phyloP scores from a whole-genome alignment of 2,113 vertebrate species.

The Aspiorhynchus laticeps region DNA sequence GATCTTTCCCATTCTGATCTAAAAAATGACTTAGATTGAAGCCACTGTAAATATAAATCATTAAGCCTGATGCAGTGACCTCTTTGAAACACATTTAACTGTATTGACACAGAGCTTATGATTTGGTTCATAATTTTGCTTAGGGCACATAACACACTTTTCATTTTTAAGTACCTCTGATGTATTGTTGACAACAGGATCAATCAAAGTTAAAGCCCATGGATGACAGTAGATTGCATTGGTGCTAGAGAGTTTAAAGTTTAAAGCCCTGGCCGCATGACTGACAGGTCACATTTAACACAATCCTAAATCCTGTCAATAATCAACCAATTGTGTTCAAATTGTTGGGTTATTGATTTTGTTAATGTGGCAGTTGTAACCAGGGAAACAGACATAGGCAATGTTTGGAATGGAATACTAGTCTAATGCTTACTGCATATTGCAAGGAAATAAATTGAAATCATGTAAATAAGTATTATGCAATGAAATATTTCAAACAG shows the following conservation, averaged over 20 bases:
- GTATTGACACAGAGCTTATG: slow-evolving; percentile 2
- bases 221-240: not conserved
- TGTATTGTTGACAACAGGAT: slow-evolving; percentile 24
- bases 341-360: slow-evolving; percentile 93
- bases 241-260: slow-evolving; percentile 43
- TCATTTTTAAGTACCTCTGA: slow-evolving; percentile 31
- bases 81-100: slow-evolving; percentile 1
- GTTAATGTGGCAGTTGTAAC: slow-evolving; percentile 76
- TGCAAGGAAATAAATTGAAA: too few relatives aligned
- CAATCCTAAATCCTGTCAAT: slow-evolving; percentile 93
- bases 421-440: not conserved
- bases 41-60: slow-evolving; percentile 39
- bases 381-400: not conserved
- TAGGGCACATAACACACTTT: slow-evolving; percentile 7
- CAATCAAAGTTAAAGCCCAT: slow-evolving; percentile 18
- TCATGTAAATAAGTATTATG: not conserved
- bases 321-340: slow-evolving; percentile 88
- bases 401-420: not conserved
- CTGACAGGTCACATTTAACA: slow-evolving; percentile 88
- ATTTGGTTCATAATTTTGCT: slow-evolving; percentile 44
- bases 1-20: slow-evolving; percentile 8
- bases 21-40: not conserved
- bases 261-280: slow-evolving; percentile 76
- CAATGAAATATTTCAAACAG: not conserved
- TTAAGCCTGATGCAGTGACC: slow-evolving; percentile 20